A percentile compares a stretch with the other conserved stretches of the same genome.
These are phyloP conservation scores for Mobula birostris DNA, from an alignment of 2,113 vertebrate species.

Conservation along the genomic window DNA sequence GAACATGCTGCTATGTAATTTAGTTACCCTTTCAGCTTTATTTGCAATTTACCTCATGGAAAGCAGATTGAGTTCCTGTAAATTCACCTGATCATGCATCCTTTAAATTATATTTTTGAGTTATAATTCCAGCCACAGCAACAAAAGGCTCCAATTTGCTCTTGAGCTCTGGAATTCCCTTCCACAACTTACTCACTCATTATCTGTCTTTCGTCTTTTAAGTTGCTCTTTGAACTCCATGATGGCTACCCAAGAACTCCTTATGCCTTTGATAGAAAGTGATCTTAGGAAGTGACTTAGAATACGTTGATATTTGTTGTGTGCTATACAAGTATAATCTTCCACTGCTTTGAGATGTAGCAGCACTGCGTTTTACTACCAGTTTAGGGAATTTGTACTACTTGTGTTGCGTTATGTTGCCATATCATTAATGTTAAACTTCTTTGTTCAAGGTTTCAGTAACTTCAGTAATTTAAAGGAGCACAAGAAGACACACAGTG, in stretches of 20 bases:
- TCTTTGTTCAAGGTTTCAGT: slow-evolving; percentile 73
- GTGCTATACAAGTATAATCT: not conserved
- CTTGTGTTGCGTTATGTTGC: not conserved
- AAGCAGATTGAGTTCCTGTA: not conserved
- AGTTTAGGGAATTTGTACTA: not conserved
- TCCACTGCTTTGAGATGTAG: not conserved
- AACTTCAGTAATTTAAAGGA: slow-evolving; percentile 96
- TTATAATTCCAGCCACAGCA: not conserved
- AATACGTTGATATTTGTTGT: no score
- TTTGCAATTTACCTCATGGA: not conserved
- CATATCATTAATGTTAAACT: not conserved
- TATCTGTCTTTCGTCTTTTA: not conserved
- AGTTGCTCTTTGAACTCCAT: not conserved
- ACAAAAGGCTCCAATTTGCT: not conserved
- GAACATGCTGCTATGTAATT: not conserved
- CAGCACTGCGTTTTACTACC: not conserved
- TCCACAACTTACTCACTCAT: no score
- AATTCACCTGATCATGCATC: not conserved
- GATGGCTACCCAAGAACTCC: no score
- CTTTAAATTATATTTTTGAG: not conserved
- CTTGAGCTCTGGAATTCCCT: no score
- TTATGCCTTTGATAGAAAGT: no score
- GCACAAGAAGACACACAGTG: slow-evolving; percentile 85
- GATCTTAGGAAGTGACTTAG: no score
- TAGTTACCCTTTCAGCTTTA: not conserved